Percentiles rank a stretch among this genome's conserved stretches.
These are phyloP conservation scores for Parnassius orleans DNA, from an alignment of 2,888 invertebrate species.

Conservation along the genomic window DNA sequence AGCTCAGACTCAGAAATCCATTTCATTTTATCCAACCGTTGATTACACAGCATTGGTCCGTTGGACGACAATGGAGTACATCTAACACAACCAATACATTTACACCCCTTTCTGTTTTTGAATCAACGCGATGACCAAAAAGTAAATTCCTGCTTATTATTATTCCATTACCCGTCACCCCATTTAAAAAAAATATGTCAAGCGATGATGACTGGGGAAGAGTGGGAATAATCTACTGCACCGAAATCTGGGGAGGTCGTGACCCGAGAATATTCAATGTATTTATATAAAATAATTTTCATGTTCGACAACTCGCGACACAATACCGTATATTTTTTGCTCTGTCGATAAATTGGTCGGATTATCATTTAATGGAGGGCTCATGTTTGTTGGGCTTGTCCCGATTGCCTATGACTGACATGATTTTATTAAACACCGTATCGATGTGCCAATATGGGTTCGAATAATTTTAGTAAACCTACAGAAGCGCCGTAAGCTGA, in stretches of 20 bases:
- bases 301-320: constrained; percentile 78
- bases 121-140: constrained; percentile 77
- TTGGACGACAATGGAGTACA: constrained; percentile 72
- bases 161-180: constrained; percentile 78
- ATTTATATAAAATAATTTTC: constrained; percentile 81
- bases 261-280: constrained; percentile 75
- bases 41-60: constrained; percentile 78
- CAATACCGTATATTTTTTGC: constrained; percentile 77
- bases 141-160: constrained; percentile 81
- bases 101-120: constrained; percentile 78
- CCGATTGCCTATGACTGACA: constrained; percentile 75
- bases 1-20: constrained; percentile 67
- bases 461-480: constrained; percentile 47
- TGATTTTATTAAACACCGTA: constrained; percentile 77
- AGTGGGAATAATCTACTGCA: constrained; percentile 60
- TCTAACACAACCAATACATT: constrained; percentile 73
- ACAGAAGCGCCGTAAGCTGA: background rate
- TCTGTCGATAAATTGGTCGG: constrained; percentile 76
- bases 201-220: constrained; percentile 72
- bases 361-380: constrained; percentile 81
- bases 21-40: constrained; percentile 72
- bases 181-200: constrained; percentile 80
- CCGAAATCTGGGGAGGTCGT: constrained; percentile 55
- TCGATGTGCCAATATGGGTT: constrained; percentile 56
- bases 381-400: constrained; percentile 76